These are phyloP conservation scores for Budorcas taxicolor DNA, from an alignment of 2,113 vertebrate species.

Conservation along the genomic window DNA sequence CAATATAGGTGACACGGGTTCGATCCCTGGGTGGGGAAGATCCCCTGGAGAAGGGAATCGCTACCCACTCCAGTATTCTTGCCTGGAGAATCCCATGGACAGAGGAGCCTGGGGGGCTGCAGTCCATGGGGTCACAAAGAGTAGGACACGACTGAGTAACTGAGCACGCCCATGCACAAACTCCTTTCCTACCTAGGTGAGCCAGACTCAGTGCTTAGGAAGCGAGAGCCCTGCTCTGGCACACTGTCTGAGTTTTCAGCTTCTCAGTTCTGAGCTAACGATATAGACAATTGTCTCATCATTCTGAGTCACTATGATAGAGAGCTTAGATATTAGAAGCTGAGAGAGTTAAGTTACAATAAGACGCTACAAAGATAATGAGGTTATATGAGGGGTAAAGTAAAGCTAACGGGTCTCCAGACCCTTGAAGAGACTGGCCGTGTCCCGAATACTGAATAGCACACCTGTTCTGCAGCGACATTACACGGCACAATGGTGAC, in stretches of 20 bases:
- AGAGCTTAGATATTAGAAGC: neutral
- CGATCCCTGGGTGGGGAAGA: neutral
- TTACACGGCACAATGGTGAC: slow-evolving; percentile 70
- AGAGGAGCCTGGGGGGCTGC: neutral
- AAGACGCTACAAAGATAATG: neutral
- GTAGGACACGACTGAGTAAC: fast-evolving
- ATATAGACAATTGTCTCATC: neutral
- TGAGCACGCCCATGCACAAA: neutral
- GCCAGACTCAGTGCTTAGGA: neutral
- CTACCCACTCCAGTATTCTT: neutral
- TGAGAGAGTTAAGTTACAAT: neutral
- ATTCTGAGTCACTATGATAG: neutral
- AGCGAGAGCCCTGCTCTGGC: neutral
- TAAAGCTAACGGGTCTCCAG: neutral
- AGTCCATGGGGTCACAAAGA: neutral
- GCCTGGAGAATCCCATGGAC: neutral
- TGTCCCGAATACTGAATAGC: neutral
- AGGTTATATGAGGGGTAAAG: neutral
- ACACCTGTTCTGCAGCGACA: neutral
- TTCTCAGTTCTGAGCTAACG: neutral
- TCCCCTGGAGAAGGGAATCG: neutral
- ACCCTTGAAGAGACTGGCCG: neutral
- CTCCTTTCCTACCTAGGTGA: neutral
- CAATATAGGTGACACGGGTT: neutral
- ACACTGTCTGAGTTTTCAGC: neutral